Conservation (phyloP, 2,888 invertebrate genomes). For the Dynastes grantii region DNA sequence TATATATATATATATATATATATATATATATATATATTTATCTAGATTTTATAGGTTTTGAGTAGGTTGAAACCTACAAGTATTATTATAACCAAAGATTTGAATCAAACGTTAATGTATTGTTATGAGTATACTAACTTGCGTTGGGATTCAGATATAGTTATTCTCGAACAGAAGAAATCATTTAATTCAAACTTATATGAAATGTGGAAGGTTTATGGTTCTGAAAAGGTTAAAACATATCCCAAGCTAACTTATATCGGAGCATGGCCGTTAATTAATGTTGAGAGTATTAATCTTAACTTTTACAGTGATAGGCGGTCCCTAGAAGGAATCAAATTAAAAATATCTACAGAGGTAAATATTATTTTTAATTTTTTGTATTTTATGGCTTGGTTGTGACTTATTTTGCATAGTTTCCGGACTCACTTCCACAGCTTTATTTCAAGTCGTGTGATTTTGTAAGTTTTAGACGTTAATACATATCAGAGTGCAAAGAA, state of each 20-base stretch:
- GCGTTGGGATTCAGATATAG: constrained; percentile 32
- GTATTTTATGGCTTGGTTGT: too few species aligned
- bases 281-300: not conserved
- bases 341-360: constrained; percentile 22
- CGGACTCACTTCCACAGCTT: not conserved
- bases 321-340: not conserved
- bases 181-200: not conserved
- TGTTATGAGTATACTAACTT: constrained; percentile 4
- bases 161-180: constrained; percentile 5
- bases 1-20: not conserved
- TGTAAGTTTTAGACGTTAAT: not conserved
- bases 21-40: not conserved
- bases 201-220: constrained; percentile 17
- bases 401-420: not conserved
- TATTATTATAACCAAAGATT: constrained; percentile 8
- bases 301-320: constrained; percentile 2
- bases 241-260: not conserved
- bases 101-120: not conserved
- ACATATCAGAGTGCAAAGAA: not conserved
- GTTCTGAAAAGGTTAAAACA: not conserved
- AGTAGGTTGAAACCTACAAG: not conserved
- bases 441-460: not conserved
- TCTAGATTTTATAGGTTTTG: not conserved
- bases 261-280: not conserved
- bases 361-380: not conserved